These are phyloP conservation scores for Thymelicus sylvestris DNA, from an alignment of 2,888 invertebrate genomes.

Conservation along the genomic window DNA sequence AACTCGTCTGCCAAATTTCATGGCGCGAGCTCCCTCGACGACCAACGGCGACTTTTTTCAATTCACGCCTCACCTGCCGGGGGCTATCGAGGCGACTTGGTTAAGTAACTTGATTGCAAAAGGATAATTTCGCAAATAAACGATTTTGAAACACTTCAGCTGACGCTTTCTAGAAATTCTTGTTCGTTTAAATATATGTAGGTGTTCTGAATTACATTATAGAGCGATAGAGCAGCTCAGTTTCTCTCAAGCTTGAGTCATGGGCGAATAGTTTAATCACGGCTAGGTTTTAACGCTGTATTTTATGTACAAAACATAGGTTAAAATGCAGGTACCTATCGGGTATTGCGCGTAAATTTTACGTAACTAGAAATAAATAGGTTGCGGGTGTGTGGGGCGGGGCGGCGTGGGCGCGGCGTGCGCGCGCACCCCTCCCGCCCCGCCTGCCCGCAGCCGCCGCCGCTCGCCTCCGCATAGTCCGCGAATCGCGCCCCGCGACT, in stretches of 20 bases:
- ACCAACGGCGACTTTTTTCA: constrained; percentile 67
- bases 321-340: constrained; percentile 78
- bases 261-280: no score
- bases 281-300: neutral
- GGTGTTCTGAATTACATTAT: neutral
- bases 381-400: constrained; percentile 84
- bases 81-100: constrained; percentile 62
- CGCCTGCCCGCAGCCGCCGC: constrained; percentile 46
- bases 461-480: constrained; percentile 70
- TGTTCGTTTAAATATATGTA: no score
- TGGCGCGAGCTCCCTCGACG: constrained; percentile 62
- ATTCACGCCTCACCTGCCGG: constrained; percentile 74
- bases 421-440: constrained; percentile 66
- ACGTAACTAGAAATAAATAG: constrained; percentile 85
- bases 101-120: constrained; percentile 71
- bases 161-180: no score
- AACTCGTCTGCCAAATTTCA: constrained; percentile 76
- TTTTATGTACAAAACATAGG: constrained; percentile 61
- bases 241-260: neutral
- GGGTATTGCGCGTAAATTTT: constrained; percentile 84
- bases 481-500: constrained; percentile 77
- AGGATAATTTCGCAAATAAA: constrained; percentile 1
- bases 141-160: no score
- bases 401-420: constrained; percentile 76
- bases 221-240: neutral